Evolutionary conservation across 2,113 vertebrate genomes (phyloP).

Genomic region (Pterophyllum scalare): DNA sequence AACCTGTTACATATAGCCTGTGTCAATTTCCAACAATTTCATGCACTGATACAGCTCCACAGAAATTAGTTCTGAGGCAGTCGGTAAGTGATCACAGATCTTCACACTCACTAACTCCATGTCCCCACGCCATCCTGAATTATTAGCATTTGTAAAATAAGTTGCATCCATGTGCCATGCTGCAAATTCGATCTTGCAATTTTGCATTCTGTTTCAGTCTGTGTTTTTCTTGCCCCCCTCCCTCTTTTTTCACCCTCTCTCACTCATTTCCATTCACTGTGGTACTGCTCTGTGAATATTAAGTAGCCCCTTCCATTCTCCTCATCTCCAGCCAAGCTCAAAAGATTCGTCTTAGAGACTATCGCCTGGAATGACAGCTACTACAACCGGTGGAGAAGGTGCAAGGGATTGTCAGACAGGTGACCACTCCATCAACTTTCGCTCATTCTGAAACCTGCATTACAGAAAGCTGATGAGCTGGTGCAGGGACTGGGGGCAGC

Average conservation of each 20-base stretch:
- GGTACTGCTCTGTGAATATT: slow-evolving; percentile 83
- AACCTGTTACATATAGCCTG: slow-evolving; percentile 48
- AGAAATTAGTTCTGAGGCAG: slow-evolving; percentile 29
- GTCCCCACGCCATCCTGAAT: slow-evolving; percentile 47
- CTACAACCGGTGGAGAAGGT: neutral
- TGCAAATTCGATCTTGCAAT: slow-evolving; percentile 68
- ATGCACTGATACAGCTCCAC: slow-evolving; percentile 18
- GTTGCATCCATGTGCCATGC: slow-evolving; percentile 61
- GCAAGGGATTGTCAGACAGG: slow-evolving; percentile 34
- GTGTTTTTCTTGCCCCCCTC: slow-evolving; percentile 57
- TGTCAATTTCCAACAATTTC: slow-evolving; percentile 48
- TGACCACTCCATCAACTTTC: slow-evolving; percentile 45
- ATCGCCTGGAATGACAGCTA: slow-evolving; percentile 34
- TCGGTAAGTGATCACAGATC: slow-evolving; percentile 26
- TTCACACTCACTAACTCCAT: slow-evolving; percentile 44
- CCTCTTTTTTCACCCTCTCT: slow-evolving; percentile 27
- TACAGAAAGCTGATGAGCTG: slow-evolving; percentile 1
- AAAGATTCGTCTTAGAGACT: slow-evolving; percentile 59
- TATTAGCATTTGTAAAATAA: slow-evolving; percentile 72
- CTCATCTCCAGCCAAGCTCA: slow-evolving; percentile 71
- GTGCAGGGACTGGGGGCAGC: neutral
- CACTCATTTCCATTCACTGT: slow-evolving; percentile 82
- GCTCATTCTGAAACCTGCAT: neutral
- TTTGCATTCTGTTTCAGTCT: slow-evolving; percentile 80
- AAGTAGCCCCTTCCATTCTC: slow-evolving; percentile 78